phyloP scores from a whole-genome alignment of 1,140 invertebrate genomes.

The Drosophila busckii region DNA sequence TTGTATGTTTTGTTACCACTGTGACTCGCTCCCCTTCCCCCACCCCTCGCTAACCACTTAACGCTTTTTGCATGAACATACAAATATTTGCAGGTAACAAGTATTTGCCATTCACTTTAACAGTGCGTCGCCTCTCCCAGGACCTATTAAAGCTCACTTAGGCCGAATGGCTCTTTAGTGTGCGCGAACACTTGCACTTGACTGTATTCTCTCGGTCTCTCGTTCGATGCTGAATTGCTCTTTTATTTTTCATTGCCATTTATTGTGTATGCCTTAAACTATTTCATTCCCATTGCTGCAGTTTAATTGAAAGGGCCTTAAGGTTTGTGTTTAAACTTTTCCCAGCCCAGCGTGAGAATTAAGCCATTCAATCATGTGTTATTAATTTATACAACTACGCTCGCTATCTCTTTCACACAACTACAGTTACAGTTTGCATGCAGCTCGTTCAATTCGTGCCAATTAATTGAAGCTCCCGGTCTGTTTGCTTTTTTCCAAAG shows the following conservation, averaged over 20 bases:
- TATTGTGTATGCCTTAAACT: background rate
- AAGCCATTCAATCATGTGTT: constrained; percentile 31
- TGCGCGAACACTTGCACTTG: constrained; percentile 29
- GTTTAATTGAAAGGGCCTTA: constrained; percentile 26
- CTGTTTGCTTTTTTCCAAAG: constrained; percentile 7
- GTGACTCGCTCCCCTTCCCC: background rate
- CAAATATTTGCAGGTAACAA: background rate
- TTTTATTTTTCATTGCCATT: constrained; percentile 4
- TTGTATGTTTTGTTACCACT: background rate
- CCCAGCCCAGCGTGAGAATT: constrained; percentile 24
- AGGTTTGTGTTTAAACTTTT: constrained; percentile 10
- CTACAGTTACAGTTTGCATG: background rate
- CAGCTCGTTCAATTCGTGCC: constrained; percentile 9
- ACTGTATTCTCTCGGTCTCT: constrained; percentile 1
- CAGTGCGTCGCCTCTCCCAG: constrained; percentile 20
- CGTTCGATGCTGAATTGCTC: background rate
- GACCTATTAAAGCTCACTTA: constrained; percentile 55
- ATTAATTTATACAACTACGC: constrained; percentile 25
- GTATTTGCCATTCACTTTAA: constrained; percentile 20
- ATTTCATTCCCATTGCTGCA: background rate
- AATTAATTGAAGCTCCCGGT: constrained; percentile 23
- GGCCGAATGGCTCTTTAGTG: constrained; percentile 30
- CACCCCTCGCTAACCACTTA: no score
- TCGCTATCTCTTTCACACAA: constrained; percentile 15
- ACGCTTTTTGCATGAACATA: no score